These are phyloP conservation scores for Eupeodes corollae DNA, from an alignment of 1,140 invertebrate species.

Conservation along the genomic window DNA sequence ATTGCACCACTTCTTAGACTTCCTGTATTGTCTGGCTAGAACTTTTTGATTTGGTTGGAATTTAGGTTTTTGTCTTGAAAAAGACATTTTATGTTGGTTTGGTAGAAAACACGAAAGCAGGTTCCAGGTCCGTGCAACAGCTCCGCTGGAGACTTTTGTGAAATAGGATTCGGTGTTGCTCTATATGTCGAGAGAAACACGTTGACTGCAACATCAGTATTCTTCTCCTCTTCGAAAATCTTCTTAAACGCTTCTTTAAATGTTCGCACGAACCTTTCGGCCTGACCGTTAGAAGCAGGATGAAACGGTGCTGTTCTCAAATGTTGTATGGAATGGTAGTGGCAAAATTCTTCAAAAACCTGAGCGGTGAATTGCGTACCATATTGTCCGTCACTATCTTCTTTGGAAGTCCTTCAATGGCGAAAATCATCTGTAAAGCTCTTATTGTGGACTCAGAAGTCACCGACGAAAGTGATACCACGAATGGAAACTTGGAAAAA, in stretches of 20 bases:
- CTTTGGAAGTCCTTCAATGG: not conserved
- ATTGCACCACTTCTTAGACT: not conserved
- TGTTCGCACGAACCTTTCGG: not conserved
- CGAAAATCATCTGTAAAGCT: not conserved
- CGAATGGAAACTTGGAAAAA: constrained; percentile 32
- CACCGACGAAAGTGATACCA: constrained; percentile 4
- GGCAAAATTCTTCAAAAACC: not conserved
- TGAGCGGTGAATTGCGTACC: not conserved
- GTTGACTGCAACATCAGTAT: not conserved
- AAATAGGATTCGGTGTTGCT: constrained; percentile 3
- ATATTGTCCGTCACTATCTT: constrained; percentile 16
- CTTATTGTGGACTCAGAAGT: not conserved
- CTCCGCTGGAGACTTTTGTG: constrained; percentile 3
- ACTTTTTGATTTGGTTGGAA: not conserved
- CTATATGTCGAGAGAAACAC: not conserved
- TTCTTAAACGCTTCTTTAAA: not conserved
- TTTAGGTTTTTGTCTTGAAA: not conserved
- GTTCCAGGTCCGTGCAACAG: not conserved
- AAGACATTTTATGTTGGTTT: not conserved
- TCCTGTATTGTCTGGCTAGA: not conserved
- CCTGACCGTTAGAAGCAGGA: not conserved
- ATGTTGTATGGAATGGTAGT: not conserved
- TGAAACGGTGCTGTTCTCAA: not conserved
- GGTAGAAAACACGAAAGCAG: not conserved
- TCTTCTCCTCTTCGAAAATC: not conserved